A percentile compares a stretch with the other conserved stretches of the same genome.
These are phyloP conservation scores for Cariama cristata DNA, from an alignment of 2,113 vertebrate genomes.

Conservation along the genomic window DNA sequence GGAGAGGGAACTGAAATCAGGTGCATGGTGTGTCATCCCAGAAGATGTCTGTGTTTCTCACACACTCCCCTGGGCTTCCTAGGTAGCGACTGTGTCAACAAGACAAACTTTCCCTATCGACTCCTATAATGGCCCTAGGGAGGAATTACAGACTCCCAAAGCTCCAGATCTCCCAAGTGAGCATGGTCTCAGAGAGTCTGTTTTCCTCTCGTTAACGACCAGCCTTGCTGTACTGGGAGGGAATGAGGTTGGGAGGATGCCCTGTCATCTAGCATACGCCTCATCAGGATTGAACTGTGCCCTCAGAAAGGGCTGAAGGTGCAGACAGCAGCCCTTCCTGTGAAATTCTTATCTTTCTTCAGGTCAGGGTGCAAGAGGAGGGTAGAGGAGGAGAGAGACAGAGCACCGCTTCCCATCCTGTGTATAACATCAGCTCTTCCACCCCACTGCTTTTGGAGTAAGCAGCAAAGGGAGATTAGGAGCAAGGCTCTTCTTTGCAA, in stretches of 20 bases:
- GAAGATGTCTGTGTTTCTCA: background rate
- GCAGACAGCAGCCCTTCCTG: background rate
- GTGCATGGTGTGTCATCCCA: background rate
- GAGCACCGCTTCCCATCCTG: background rate
- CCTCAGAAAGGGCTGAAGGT: background rate
- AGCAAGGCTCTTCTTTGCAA: background rate
- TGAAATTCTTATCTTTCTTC: background rate
- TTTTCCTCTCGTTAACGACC: background rate
- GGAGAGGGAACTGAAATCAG: background rate
- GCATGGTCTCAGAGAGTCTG: background rate
- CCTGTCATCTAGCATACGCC: background rate
- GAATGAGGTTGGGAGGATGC: background rate
- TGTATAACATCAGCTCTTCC: background rate
- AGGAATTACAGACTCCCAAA: background rate
- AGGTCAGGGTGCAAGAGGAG: background rate
- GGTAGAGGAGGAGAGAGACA: background rate
- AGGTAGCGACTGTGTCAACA: background rate
- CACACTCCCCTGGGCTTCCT: background rate
- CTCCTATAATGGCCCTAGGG: background rate
- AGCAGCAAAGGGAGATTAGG: background rate
- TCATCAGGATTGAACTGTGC: background rate
- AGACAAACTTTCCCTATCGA: background rate
- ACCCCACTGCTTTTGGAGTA: accelerated
- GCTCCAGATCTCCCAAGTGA: background rate
- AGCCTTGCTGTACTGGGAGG: background rate